Conservation (phyloP, 1,140 invertebrate species). For the Whitmania pigra region DNA sequence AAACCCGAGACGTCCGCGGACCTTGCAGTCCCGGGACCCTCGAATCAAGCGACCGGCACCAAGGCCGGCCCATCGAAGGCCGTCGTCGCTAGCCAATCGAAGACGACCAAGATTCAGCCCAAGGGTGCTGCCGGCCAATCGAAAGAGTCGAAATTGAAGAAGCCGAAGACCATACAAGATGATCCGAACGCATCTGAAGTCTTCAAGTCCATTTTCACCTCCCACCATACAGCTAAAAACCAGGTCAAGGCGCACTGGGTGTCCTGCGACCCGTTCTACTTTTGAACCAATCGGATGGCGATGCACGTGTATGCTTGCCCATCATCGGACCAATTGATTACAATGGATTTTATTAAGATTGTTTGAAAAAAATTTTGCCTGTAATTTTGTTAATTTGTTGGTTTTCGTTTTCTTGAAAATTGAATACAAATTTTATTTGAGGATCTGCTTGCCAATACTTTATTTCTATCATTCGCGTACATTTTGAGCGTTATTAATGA, state of each 20-base stretch:
- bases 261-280: conserved; percentile 91
- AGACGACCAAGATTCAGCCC: too few species aligned
- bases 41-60: background rate
- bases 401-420: too few species aligned
- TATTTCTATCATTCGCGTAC: too few species aligned
- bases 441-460: too few species aligned
- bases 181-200: conserved; percentile 78
- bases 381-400: too few species aligned
- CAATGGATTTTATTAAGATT: too few species aligned
- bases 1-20: too few species aligned
- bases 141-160: conserved; percentile 3
- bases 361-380: too few species aligned
- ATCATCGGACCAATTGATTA: too few species aligned
- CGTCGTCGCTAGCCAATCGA: background rate
- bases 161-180: conserved; percentile 44
- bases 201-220: conserved; percentile 88
- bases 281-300: conserved; percentile 47
- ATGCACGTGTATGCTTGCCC: background rate
- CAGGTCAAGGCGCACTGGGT: conserved; percentile 88
- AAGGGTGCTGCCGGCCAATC: background rate
- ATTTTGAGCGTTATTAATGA: too few species aligned
- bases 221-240: conserved; percentile 67
- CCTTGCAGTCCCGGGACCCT: background rate
- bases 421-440: too few species aligned
- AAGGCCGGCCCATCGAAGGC: background rate